Percentiles rank a stretch among this genome's conserved stretches.
Conservation (phyloP, 2,888 invertebrate genomes). For the Phorcus lineatus region DNA sequence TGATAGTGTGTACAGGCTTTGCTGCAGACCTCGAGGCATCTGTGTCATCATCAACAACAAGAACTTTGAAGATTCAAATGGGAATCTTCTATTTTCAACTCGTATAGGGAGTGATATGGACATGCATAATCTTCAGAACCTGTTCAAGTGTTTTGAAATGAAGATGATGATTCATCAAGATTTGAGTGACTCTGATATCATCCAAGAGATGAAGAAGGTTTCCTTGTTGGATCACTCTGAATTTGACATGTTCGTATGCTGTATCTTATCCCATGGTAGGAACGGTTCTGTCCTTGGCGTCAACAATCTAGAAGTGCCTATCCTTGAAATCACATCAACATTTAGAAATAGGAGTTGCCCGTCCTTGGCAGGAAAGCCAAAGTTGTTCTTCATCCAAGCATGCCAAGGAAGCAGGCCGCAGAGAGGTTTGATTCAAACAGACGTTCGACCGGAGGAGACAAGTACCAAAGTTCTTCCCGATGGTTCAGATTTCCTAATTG, state of each 20-base stretch:
- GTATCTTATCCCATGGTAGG: constrained; percentile 16
- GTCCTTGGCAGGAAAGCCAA: constrained; percentile 5
- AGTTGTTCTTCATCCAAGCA: constrained; percentile 23
- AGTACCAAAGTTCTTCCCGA: constrained; percentile 1
- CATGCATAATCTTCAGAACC: background rate
- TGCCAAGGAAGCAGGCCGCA: constrained; percentile 12
- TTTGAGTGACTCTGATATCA: constrained; percentile 19
- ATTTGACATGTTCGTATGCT: constrained; percentile 1
- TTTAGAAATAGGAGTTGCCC: constrained; percentile 10
- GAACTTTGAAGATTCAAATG: background rate
- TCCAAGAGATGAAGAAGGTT: background rate
- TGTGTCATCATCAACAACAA: constrained; percentile 24
- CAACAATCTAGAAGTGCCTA: constrained; percentile 18
- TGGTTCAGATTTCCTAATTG: constrained; percentile 16
- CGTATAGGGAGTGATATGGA: background rate
- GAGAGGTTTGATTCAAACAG: background rate
- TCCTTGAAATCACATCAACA: background rate
- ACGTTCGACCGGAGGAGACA: background rate
- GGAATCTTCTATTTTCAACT: background rate
- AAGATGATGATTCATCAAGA: background rate
- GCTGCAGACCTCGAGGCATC: background rate
- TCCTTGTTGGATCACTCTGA: constrained; percentile 12
- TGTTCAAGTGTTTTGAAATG: background rate
- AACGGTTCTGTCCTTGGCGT: constrained; percentile 16
- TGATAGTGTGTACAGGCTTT: background rate